These are phyloP conservation scores for Chloroclystis v-ata DNA, from an alignment of 2,888 invertebrate genomes.

Conservation along the genomic window DNA sequence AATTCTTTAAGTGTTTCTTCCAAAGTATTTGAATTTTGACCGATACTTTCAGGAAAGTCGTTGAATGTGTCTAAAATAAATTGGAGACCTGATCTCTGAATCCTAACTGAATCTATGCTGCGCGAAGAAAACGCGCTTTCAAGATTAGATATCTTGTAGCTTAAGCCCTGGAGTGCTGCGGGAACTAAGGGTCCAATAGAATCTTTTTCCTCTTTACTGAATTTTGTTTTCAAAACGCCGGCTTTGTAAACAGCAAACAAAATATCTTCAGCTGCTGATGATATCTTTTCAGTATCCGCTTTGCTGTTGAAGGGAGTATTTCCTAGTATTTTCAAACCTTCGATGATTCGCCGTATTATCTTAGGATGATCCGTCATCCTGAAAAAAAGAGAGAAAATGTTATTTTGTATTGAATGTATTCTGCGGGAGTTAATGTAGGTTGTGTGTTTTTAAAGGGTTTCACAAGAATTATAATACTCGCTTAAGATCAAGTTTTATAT, in stretches of 20 bases:
- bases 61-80: constrained; percentile 7
- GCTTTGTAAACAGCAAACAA: constrained; percentile 7
- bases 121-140: constrained; percentile 4
- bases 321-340: neutral
- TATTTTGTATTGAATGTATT: too few species aligned
- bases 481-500: too few species aligned
- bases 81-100: constrained; percentile 10
- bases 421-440: too few species aligned
- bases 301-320: neutral
- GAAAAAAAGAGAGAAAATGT: neutral
- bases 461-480: too few species aligned
- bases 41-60: neutral
- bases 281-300: constrained; percentile 1
- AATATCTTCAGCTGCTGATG: constrained; percentile 8
- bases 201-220: neutral
- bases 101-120: constrained; percentile 7
- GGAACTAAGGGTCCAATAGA: constrained; percentile 8
- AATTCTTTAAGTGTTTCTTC: constrained; percentile 2
- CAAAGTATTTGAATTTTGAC: neutral
- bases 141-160: constrained; percentile 2
- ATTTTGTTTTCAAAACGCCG: constrained; percentile 3
- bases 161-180: constrained; percentile 4
- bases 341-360: neutral
- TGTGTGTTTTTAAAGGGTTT: too few species aligned
- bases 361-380: constrained; percentile 3